Conservation (phyloP, 2,888 invertebrate species). For the Phrixothrix hirtus region DNA sequence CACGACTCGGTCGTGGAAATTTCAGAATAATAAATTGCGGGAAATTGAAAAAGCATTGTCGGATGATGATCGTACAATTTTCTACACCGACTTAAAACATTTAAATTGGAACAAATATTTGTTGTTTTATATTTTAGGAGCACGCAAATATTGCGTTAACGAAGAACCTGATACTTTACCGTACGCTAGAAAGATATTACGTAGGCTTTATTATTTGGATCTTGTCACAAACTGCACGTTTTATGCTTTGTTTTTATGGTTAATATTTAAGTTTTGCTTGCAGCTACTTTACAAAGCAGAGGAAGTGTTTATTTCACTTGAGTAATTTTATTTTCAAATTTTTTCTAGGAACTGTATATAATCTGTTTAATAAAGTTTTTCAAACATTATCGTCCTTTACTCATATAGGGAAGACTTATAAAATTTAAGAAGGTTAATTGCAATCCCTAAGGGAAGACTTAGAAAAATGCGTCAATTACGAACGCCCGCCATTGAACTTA, state of each 20-base stretch:
- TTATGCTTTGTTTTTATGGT: slow-evolving; percentile 41
- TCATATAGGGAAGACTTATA: too few relatives aligned
- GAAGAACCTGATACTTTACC: slow-evolving; percentile 80
- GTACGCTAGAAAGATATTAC: slow-evolving; percentile 66
- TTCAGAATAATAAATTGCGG: slow-evolving; percentile 66
- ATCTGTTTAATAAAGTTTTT: too few relatives aligned
- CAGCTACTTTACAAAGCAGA: background rate
- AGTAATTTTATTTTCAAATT: too few relatives aligned
- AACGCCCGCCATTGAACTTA: too few relatives aligned
- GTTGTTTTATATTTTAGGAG: slow-evolving; percentile 75
- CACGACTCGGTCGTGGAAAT: slow-evolving; percentile 80
- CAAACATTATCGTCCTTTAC: too few relatives aligned
- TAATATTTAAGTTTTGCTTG: slow-evolving; percentile 7
- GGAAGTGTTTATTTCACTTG: background rate
- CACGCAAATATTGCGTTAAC: slow-evolving; percentile 81
- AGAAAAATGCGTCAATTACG: too few relatives aligned
- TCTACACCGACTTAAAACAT: slow-evolving; percentile 60
- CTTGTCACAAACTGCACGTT: slow-evolving; percentile 46
- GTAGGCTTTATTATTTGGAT: slow-evolving; percentile 58
- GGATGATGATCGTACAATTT: slow-evolving; percentile 62
- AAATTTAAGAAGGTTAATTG: too few relatives aligned
- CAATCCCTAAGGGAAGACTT: too few relatives aligned
- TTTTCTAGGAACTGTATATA: too few relatives aligned
- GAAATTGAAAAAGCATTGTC: slow-evolving; percentile 60
- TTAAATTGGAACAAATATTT: slow-evolving; percentile 69